phyloP scores from a whole-genome alignment of 2,113 vertebrate species.

The Apodemus speciosus region DNA sequence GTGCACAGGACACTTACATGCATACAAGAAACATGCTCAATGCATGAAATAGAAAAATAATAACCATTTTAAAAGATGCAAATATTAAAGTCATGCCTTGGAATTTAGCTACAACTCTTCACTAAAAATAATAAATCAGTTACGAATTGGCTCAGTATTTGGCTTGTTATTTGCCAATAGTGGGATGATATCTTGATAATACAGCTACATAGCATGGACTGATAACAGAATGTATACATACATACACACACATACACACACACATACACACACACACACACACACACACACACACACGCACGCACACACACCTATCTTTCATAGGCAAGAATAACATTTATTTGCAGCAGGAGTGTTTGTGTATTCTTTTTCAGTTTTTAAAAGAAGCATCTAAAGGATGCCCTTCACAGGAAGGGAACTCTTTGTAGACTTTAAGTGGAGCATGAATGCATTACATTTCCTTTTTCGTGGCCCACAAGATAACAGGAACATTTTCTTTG shows the following conservation, averaged over 20 bases:
- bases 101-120: neutral
- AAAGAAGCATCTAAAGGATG: neutral
- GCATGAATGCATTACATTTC: constrained; percentile 26
- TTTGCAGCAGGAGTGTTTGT: constrained; percentile 1
- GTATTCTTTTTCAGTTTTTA: constrained; percentile 36
- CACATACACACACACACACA: neutral
- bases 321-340: constrained; percentile 32
- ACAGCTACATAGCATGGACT: neutral
- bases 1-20: neutral
- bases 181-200: neutral
- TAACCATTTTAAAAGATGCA: neutral
- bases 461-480: constrained; percentile 1
- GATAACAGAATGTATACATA: neutral
- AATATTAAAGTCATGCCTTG: neutral
- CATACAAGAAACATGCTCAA: neutral
- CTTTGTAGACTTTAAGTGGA: constrained; percentile 34
- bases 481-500: constrained; percentile 66
- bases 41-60: neutral
- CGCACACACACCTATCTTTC: neutral
- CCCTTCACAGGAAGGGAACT: constrained; percentile 25
- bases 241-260: neutral
- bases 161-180: neutral
- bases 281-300: neutral
- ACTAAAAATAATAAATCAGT: neutral
- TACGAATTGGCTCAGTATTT: neutral